Percentiles rank a stretch among this genome's conserved stretches.
phyloP scores from a whole-genome alignment of 2,113 vertebrate genomes.

The Barbus barbus region DNA sequence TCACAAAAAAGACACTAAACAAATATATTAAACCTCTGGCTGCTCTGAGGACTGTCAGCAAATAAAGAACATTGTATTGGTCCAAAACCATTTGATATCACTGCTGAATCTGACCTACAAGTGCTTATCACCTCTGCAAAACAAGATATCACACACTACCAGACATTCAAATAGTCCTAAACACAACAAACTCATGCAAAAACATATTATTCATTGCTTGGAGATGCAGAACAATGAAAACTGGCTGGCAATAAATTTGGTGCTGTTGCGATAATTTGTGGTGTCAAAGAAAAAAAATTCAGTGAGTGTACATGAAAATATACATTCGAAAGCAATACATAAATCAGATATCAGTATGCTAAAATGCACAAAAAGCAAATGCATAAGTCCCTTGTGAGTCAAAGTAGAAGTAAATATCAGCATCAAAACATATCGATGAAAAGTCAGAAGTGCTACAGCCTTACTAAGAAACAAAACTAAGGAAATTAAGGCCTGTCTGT shows the following conservation, averaged over 20 bases:
- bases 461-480: not conserved
- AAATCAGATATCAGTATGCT: not conserved
- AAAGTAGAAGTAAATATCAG: not conserved
- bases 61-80: too few relatives aligned
- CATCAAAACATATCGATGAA: conserved; percentile 14
- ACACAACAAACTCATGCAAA: too few relatives aligned
- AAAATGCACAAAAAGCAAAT: not conserved
- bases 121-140: too few relatives aligned
- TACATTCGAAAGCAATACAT: not conserved
- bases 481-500: conserved; percentile 9
- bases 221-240: not conserved
- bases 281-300: not conserved
- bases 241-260: not conserved
- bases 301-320: not conserved
- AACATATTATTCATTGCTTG: too few relatives aligned
- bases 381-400: not conserved
- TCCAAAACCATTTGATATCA: too few relatives aligned
- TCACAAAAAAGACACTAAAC: not conserved
- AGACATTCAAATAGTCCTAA: too few relatives aligned
- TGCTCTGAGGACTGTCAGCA: not conserved
- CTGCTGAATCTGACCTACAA: too few relatives aligned
- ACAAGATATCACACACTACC: too few relatives aligned
- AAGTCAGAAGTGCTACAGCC: not conserved
- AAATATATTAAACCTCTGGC: not conserved
- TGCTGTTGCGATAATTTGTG: not conserved